Base-by-base conservation (phyloP, 2,113 vertebrate genomes). In the Pteruthius melanotis region DNA sequence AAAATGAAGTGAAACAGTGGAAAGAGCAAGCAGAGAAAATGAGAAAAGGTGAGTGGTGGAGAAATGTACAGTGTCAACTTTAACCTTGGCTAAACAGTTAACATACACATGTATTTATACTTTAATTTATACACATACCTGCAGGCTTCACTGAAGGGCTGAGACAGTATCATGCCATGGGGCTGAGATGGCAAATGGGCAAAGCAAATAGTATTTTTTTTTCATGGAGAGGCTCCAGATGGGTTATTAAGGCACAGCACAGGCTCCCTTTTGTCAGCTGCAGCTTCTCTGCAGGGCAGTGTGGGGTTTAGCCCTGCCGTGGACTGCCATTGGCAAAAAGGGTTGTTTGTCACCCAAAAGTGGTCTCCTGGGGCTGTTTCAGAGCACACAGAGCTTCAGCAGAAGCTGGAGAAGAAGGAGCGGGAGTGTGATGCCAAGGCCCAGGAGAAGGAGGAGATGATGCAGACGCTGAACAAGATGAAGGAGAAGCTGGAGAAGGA, bases 21-120 rank as follows among this genome's bases (percentile, higher is more conserved):
- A 99, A 99, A 97, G 99, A 99, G 74, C 99, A 99, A 98, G 99
- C 99, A 24, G 99, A 99, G 96, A 99, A 99, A 97, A 99, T 99
- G 99, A 98, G 99, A 90, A 99, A 99, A 99, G 99, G 99, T 98
- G 94, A 96, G 90, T 22, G 53, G 35, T 33, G 57, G 47, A 90
- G 72, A 81, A 64, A 53, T 12, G 28, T 0, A 33, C 1, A 1
- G 23, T 1, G 0, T 71, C 52, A 77, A 1, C 31, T 71, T 74
- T 39, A 72, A 72, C 23, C 26, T 64, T 74, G 22, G 15, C 45
- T 57, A 4, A 83, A 33, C 7, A 19, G 54, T 5, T 33, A 31
- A 9, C 5, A 1, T 54, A 31, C 13, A 24, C 12, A 1, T 27
- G 3, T 76, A 6, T 80, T 69, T 33, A 15, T 23, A 8, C 60